Base-by-base conservation (phyloP, 1,140 invertebrate species). In the Anastatus disparis region DNA sequence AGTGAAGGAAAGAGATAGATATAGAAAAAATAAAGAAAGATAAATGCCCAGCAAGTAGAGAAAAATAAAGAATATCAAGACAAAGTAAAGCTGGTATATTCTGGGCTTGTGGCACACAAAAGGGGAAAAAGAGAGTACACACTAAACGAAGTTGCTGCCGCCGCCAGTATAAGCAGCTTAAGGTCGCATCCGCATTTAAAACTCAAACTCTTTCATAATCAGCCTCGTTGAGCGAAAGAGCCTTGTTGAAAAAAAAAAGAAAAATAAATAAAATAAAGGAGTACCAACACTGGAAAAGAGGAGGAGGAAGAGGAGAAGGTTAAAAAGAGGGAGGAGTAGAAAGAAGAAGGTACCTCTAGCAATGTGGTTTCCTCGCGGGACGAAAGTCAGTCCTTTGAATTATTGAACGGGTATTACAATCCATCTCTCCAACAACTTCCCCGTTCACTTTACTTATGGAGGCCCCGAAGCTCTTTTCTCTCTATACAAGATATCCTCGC, bases 121-220 rank as follows among this genome's bases (percentile, higher is more conserved):
- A n/a, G 15, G 50, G 24, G 38, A 29, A 31, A 24, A 29, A n/a
- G n/a, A n/a, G n/a, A n/a, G n/a, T n/a, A n/a, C n/a, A 38, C 20
- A 40, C 31, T 4, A 68, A 63, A 56, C 26, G 58, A 42, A 63
- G 55, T 50, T 31, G 53, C 59, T 13, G 17, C 22, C 46, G 26
- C 20, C 50, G 12, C 26, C 46, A 31, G 62, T 13, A 22, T 74
- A 75, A 75, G 71, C 73, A 40, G 73, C 73, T 75, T 75, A 75
- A 69, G 56, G 64, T 62, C 38, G 58, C 59, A 42, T 24, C 42
- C 63, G 48, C 50, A 35, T 59, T 68, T 65, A 72, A 71, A 74
- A 74, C 65, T 64, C 61, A 15, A 74, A 74, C 52, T 71, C 65
- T 62, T 62, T 64, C 55, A 38, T 73, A 73, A 75, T 70, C 68